Base-by-base conservation (phyloP, 2,797 vertebrate species). In the Austrolebias charrua region DNA sequence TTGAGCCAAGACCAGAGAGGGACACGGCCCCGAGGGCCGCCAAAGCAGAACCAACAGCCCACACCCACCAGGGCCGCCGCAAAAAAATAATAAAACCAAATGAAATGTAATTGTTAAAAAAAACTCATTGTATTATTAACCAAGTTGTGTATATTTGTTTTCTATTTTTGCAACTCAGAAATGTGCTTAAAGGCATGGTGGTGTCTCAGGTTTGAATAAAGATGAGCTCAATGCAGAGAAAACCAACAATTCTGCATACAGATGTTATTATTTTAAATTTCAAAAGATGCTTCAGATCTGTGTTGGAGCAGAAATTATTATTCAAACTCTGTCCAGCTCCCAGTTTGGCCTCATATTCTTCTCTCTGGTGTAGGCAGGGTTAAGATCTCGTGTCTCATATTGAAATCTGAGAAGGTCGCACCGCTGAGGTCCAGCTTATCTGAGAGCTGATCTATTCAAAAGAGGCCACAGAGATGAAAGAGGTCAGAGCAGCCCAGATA, bases 401-500 rank as follows among this genome's bases (percentile, higher is more conserved):
- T 85, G 79, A 85, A 84, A 84, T 77, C 62, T 60, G 69, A 76
- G 54, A 74, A 68, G 75, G 68, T 74, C 33, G 76, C 64, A 75
- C 83, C 62, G 67, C 61, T 67, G 65, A 60, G 56, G 76, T 83
- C 81, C 66, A 66, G 56, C 61, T 78, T 81, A 63, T 75, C 80
- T 80, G 55, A 64, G 70, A 55, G 80, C 71, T 71, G 71, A 84
- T 82, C 77, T 78, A 81, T 88, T 90, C 83, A 81, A 83, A 85
- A 71, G 69, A 81, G 85, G 84, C 79, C 78, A 75, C 55, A 3
- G 55, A 77, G 73, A 79, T 61, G 62, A 75, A 74, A 55, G 67
- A 83, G 83, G 87, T 90, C 87, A 91, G 63, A 78, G 86, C 83
- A 87, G 76, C 88, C 69, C 73, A 84, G 82, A 90, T 89, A 88